A percentile compares a stretch with the other conserved stretches of the same genome.
Conservation (phyloP, 1,140 invertebrate genomes). For the Calosoma granatense region DNA sequence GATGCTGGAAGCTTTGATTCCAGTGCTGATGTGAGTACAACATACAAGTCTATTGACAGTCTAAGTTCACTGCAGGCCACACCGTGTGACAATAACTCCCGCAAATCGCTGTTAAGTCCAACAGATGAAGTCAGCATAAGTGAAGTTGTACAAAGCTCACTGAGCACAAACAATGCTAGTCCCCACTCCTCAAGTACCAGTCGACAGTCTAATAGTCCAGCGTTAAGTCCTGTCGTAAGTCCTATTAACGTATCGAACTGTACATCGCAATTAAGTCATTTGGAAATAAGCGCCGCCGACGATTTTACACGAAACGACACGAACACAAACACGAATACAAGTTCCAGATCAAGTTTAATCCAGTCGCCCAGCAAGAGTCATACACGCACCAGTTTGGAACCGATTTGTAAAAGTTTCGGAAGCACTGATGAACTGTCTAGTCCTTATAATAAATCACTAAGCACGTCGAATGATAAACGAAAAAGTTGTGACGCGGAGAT, state of each 20-base stretch:
- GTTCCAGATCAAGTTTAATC: background rate
- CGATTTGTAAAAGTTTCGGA: background rate
- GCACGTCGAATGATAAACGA: constrained; percentile 23
- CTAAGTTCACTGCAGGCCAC: background rate
- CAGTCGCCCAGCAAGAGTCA: background rate
- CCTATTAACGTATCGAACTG: background rate
- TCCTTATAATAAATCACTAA: background rate
- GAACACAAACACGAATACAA: too few species aligned
- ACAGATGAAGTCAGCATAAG: background rate
- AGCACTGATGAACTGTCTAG: background rate
- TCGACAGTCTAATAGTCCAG: background rate
- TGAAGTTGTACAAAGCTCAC: background rate
- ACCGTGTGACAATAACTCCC: background rate
- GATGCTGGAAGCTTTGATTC: too few species aligned
- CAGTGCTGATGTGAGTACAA: too few species aligned
- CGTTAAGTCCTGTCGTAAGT: background rate
- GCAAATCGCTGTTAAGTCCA: background rate
- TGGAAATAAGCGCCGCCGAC: background rate
- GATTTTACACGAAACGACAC: too few species aligned
- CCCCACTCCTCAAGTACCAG: background rate
- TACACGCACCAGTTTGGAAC: background rate
- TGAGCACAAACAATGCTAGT: background rate
- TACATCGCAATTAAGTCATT: background rate
- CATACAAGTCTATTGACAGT: background rate
- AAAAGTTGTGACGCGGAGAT: constrained; percentile 31